Evolutionary conservation across 53 echinoderm and acorn worm genomes (phyloP), one percentile per base, ranked within the genome.

Genomic region (Patiria pectinifera): DNA sequence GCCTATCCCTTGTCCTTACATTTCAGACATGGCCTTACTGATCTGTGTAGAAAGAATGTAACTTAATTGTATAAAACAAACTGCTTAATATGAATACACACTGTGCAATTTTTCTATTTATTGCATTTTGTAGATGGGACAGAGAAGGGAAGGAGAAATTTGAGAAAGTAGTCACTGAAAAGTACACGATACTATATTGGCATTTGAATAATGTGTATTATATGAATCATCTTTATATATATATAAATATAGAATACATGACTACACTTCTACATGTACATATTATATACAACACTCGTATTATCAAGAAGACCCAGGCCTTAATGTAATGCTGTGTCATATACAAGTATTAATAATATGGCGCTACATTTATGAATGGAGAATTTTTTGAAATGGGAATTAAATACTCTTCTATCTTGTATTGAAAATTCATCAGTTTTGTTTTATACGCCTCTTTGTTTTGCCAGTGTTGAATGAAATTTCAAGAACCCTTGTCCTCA

Each of bases 331-430:
- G 80, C 90, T 77, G 66, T 88, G 88, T 78, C 88, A 88, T 88
- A 53, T 53, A 76, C 59, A 59, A 82, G 59, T 59, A 82, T 59
- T 82, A 88, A 76, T 60, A 78, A 88, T 78, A 80, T 80, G 90
- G 90, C 58, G 90, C 80, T 81, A 90, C 89, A 89, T 80, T 90
- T 80, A 90, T 80, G 69, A 80, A 90, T 80, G 90, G 81, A 90
- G 63, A 69, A 53, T 90, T 90, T 89, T 90, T 90, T 89, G 62
- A 90, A 89, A 90, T 80, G 80, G 81, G 90, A 90, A 90, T 80
- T 53, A 90, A 90, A 69, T 90, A 90, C 90, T 90, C 90, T 90
- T 90, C 69, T 90, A 90, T 90, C 90, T 90, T 90, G 90, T 90
- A 90, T 90, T 90, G 90, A 81, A 90, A 53, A 82, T 22, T 11